phyloP scores from a whole-genome alignment of 2,888 invertebrate genomes.

The Sesamia inferens region DNA sequence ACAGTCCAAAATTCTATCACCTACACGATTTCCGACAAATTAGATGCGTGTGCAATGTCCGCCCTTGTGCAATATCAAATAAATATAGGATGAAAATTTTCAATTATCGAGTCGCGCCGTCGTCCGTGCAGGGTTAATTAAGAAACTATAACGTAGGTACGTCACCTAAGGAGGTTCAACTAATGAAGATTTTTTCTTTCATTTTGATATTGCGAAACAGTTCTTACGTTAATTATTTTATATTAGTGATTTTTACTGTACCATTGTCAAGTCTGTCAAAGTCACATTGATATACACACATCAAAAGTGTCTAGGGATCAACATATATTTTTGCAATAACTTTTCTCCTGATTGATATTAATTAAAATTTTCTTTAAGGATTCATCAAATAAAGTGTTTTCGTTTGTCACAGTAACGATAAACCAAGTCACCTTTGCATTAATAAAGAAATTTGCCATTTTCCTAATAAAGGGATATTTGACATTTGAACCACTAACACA shows the following conservation, averaged over 20 bases:
- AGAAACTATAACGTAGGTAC: constrained; percentile 12
- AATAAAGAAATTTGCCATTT: no score
- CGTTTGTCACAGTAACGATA: no score
- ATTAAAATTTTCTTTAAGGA: no score
- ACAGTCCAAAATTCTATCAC: neutral
- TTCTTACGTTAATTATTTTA: neutral
- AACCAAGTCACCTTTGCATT: no score
- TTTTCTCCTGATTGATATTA: no score
- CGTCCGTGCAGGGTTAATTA: constrained; percentile 49
- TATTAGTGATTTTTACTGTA: no score
- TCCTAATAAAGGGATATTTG: no score
- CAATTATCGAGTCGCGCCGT: constrained; percentile 54
- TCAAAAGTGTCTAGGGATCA: no score
- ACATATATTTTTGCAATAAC: no score
- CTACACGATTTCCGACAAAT: constrained; percentile 30
- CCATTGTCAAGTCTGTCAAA: neutral
- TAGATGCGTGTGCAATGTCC: constrained; percentile 23
- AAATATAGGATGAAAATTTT: constrained; percentile 55
- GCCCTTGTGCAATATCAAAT: constrained; percentile 8
- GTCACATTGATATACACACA: no score
- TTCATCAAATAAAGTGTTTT: no score
- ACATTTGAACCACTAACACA: no score
- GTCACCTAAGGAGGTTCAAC: constrained; percentile 21
- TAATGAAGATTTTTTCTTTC: constrained; percentile 38
- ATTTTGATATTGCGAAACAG: constrained; percentile 15